phyloP scores from a whole-genome alignment of 1,140 invertebrate species.

The Diploscapter pachys region DNA sequence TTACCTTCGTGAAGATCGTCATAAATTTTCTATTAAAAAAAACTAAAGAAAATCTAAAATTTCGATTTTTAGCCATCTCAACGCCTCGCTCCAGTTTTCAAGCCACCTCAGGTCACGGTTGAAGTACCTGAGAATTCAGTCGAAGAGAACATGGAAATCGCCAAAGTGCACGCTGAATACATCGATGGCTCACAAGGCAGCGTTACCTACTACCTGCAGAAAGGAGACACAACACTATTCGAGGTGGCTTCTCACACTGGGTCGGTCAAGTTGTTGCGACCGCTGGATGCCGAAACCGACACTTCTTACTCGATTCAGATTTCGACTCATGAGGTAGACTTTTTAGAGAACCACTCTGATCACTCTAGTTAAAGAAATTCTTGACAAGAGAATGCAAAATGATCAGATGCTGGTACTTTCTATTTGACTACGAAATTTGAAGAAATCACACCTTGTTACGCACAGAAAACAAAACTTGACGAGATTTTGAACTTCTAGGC shows the following conservation, averaged over 20 bases:
- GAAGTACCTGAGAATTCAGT: constrained; percentile 52
- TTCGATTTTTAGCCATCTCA: constrained; percentile 17
- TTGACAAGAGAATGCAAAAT: background rate
- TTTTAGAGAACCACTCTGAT: no score
- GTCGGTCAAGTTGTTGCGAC: constrained; percentile 41
- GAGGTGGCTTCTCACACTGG: constrained; percentile 44
- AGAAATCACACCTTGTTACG: no score
- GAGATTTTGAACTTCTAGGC: constrained; percentile 15
- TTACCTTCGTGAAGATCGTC: no score
- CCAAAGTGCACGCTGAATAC: constrained; percentile 46
- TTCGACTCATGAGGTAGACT: background rate
- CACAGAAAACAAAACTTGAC: no score
- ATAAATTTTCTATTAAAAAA: no score
- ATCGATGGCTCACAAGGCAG: constrained; percentile 46
- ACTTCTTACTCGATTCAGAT: constrained; percentile 41
- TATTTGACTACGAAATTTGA: no score
- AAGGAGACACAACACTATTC: constrained; percentile 47
- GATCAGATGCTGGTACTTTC: background rate
- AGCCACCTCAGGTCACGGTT: constrained; percentile 41
- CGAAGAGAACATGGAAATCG: constrained; percentile 43
- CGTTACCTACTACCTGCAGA: constrained; percentile 46
- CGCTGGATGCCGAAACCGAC: constrained; percentile 52
- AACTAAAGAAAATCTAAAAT: background rate
- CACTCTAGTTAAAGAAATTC: no score
- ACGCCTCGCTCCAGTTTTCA: constrained; percentile 49